Evolutionary conservation across 2,113 vertebrate species (phyloP), one percentile per base, ranked within the genome.

Genomic region (Stomatorhinus ivindoensis): DNA sequence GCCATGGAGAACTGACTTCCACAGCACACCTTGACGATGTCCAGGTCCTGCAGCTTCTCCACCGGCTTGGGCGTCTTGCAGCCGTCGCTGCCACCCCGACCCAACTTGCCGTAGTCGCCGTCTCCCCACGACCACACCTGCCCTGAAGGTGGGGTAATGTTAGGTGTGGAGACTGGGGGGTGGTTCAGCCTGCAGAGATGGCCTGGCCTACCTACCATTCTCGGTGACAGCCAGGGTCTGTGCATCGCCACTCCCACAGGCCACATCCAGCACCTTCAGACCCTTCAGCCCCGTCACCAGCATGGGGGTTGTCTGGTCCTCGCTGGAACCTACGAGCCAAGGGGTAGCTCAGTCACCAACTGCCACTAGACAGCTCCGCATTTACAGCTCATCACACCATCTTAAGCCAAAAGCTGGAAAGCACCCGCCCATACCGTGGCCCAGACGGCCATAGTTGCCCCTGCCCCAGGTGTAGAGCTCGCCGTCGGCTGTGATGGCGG

Each of bases 41-140:
- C 97, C 92, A 99, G 92, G 91, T 99, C 98, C 92, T 99, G 98
- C 73, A 99, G 97, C 89, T 98, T 99, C 93, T 99, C 98, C 89
- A 99, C 98, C 86, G 99, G 4, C 83, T 99, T 99, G 1, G 98
- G 98, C 0, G 97, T 99, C 94, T 99, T 99, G 91, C 98, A 99
- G 82, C 98, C 98, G 27, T 99, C 98, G 24, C 98, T 99, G 90
- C 98, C 98, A 42, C 98, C 98, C 91, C 98, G 95, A 90, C 98
- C 98, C 91, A 99, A 92, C 91, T 99, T 99, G 50, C 98, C 98
- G 58, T 99, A 99, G 92, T 99, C 98, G 1, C 98, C 98, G 51
- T 99, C 98, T 10, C 98, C 98, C 98, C 98, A 99, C 15, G 98
- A 99, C 98, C 98, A 99, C 2, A 99, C 98, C 89, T 99, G 98